A percentile compares a stretch with the other conserved stretches of the same genome.
These are phyloP conservation scores for Pycnomerus fuliginosus DNA, from an alignment of 2,888 invertebrate species.

Conservation along the genomic window DNA sequence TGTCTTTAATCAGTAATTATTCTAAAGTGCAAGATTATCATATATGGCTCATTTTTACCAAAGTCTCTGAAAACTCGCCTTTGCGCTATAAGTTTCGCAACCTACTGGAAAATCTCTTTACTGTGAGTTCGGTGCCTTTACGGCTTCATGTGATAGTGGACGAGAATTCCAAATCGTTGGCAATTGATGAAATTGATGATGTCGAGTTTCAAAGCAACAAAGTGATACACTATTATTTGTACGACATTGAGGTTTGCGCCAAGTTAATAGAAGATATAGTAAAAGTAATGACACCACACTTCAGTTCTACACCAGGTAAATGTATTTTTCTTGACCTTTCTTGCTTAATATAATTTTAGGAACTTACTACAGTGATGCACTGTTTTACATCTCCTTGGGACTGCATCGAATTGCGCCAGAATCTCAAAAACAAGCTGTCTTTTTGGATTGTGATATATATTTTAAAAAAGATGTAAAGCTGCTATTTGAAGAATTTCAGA, in stretches of 20 bases:
- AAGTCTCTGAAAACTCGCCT: constrained; percentile 56
- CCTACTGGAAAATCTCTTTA: constrained; percentile 55
- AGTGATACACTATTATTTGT: constrained; percentile 55
- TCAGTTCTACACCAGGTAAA: constrained; percentile 66
- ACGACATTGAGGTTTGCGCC: constrained; percentile 64
- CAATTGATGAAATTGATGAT: constrained; percentile 51
- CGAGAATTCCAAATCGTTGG: constrained; percentile 57
- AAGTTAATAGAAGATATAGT: constrained; percentile 63
- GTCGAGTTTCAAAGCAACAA: constrained; percentile 39
- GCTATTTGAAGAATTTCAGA: constrained; percentile 66
- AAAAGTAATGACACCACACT: constrained; percentile 67
- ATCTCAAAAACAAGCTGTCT: constrained; percentile 62
- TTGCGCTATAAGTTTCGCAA: constrained; percentile 56
- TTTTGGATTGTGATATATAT: constrained; percentile 77
- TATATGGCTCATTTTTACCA: constrained; percentile 62
- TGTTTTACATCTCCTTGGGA: constrained; percentile 76
- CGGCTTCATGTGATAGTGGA: constrained; percentile 66
- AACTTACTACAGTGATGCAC: constrained; percentile 74
- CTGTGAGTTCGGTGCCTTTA: constrained; percentile 55
- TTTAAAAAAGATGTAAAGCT: constrained; percentile 67
- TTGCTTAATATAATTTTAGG: constrained; percentile 47
- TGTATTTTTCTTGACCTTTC: constrained; percentile 20
- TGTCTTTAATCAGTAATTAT: too few species aligned
- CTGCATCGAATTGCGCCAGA: constrained; percentile 67
- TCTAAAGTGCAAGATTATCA: constrained; percentile 54